Evolutionary conservation across 2,888 invertebrate genomes (phyloP).

Genomic region (Teleiodes luculella): DNA sequence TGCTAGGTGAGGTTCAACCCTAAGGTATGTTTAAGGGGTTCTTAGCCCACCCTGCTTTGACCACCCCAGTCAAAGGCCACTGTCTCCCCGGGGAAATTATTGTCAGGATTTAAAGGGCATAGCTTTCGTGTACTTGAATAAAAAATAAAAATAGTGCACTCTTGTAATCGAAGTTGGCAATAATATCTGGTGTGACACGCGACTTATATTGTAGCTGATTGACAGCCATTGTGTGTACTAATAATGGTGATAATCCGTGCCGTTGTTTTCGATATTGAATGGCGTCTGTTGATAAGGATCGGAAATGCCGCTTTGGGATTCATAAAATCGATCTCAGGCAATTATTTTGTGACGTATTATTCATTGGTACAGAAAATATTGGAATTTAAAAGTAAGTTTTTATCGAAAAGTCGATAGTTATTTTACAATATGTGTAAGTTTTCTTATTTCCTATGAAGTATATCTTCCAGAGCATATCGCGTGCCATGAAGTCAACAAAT

Average conservation of each 20-base stretch:
- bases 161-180: conserved; percentile 58
- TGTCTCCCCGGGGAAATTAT: conserved; percentile 75
- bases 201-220: conserved; percentile 36
- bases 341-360: not conserved
- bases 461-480: too few species aligned
- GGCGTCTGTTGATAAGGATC: not conserved
- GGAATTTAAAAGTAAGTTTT: too few species aligned
- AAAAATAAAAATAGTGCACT: conserved; percentile 66
- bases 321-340: not conserved
- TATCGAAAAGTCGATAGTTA: too few species aligned
- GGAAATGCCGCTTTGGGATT: not conserved
- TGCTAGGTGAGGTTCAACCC: conserved; percentile 12
- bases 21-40: conserved; percentile 45
- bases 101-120: conserved; percentile 79
- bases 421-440: too few species aligned
- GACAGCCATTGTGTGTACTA: conserved; percentile 32
- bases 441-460: too few species aligned
- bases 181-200: conserved; percentile 62
- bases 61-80: conserved; percentile 75
- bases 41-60: conserved; percentile 64
- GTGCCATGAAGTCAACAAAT: too few species aligned
- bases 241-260: not conserved
- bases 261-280: not conserved
- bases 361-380: not conserved
- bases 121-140: conserved; percentile 70